A percentile compares a stretch with the other conserved stretches of the same genome.
Evolutionary conservation across 2,888 invertebrate species (phyloP).

Genomic region (Eugnorisma glareosa): DNA sequence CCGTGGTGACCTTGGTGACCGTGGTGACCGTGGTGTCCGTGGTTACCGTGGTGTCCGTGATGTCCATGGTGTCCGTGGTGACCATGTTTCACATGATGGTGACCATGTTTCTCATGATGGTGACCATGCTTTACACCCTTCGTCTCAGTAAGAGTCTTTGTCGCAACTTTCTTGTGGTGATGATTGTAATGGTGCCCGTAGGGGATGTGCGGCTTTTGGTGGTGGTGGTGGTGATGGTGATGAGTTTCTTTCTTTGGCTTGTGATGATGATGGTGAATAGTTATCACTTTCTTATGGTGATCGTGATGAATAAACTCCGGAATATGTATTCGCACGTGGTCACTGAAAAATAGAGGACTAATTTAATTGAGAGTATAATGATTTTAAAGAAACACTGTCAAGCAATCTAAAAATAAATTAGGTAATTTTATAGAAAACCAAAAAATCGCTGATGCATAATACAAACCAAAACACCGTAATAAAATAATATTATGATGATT

Average conservation of each 20-base stretch:
- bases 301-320: constrained; percentile 91
- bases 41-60: constrained; percentile 69
- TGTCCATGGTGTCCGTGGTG: constrained; percentile 71
- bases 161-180: constrained; percentile 84
- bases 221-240: constrained; percentile 80
- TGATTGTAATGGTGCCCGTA: constrained; percentile 81
- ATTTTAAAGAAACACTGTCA: background rate
- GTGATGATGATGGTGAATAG: constrained; percentile 89
- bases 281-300: constrained; percentile 91
- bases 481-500: constrained; percentile 1
- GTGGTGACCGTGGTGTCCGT: constrained; percentile 73
- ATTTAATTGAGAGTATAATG: constrained; percentile 9
- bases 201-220: constrained; percentile 76
- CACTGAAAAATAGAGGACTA: constrained; percentile 81
- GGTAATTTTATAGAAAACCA: background rate
- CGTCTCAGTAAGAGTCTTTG: constrained; percentile 81
- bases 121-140: constrained; percentile 71
- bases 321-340: constrained; percentile 90
- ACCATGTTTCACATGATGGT: constrained; percentile 70
- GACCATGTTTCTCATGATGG: constrained; percentile 65
- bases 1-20: constrained; percentile 70
- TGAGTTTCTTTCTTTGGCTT: constrained; percentile 88
- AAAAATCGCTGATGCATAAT: constrained; percentile 26
- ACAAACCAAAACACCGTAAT: constrained; percentile 2
- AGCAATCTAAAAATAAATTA: background rate